Evolutionary conservation across 2,888 invertebrate species (phyloP).

Genomic region (Sarcophaga rosellei): DNA sequence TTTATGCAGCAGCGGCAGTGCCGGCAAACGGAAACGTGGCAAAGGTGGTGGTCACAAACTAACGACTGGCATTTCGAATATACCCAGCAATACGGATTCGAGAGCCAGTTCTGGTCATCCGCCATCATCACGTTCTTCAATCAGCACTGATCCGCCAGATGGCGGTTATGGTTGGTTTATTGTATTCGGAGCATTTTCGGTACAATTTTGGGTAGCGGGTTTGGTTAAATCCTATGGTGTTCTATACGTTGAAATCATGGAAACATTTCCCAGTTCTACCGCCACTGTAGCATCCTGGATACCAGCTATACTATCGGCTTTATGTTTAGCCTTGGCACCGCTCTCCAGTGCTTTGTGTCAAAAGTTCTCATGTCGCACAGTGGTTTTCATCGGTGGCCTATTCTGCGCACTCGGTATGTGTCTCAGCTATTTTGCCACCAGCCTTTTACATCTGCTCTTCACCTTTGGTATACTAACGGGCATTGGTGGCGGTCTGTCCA

Average conservation of each 20-base stretch:
- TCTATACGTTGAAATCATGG: slow-evolving; percentile 90
- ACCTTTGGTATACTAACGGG: slow-evolving; percentile 89
- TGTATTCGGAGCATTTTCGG: slow-evolving; percentile 89
- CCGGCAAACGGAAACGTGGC: slow-evolving; percentile 63
- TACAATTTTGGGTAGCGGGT: slow-evolving; percentile 91
- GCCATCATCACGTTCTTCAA: slow-evolving; percentile 77
- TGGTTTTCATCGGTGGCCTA: slow-evolving; percentile 88
- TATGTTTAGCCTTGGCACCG: slow-evolving; percentile 89
- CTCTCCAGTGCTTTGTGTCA: slow-evolving; percentile 88
- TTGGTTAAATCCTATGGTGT: slow-evolving; percentile 91
- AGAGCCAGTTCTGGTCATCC: slow-evolving; percentile 67
- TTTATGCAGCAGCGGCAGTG: slow-evolving; percentile 57
- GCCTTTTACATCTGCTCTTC: slow-evolving; percentile 86
- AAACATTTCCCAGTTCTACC: slow-evolving; percentile 88
- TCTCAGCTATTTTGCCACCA: slow-evolving; percentile 87
- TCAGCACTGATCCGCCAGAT: slow-evolving; percentile 83
- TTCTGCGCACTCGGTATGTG: slow-evolving; percentile 88
- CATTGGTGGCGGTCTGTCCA: slow-evolving; percentile 89
- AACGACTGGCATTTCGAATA: slow-evolving; percentile 63
- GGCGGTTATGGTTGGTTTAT: slow-evolving; percentile 91
- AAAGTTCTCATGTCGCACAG: slow-evolving; percentile 86
- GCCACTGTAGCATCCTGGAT: slow-evolving; percentile 91
- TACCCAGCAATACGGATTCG: slow-evolving; percentile 63
- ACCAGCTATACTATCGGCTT: slow-evolving; percentile 88
- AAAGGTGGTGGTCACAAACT: slow-evolving; percentile 68